Conservation (phyloP, 2,888 invertebrate species). For the Calameuta idolon region DNA sequence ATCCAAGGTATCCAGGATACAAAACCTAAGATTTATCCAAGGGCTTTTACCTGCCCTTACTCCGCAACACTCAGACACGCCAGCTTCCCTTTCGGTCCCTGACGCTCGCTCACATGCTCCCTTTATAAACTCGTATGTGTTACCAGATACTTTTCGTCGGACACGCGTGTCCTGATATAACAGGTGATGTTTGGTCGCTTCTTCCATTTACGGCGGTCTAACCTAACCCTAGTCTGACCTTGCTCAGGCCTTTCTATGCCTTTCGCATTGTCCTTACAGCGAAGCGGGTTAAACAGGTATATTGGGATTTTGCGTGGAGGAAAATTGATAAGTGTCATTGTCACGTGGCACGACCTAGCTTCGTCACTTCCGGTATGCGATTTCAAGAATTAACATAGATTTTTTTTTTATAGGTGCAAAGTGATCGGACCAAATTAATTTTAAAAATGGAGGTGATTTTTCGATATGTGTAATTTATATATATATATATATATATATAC, state of each 20-base stretch:
- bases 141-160: conserved; percentile 9
- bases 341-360: neutral
- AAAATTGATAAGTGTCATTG: neutral
- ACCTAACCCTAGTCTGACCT: neutral
- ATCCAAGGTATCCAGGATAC: conserved; percentile 47
- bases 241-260: neutral
- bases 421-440: neutral
- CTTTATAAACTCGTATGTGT: neutral
- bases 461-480: too few relatives aligned
- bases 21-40: conserved; percentile 50
- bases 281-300: neutral
- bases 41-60: conserved; percentile 52
- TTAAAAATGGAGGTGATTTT: neutral
- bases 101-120: neutral
- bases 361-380: neutral
- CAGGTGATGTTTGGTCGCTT: conserved; percentile 31
- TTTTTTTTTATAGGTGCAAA: neutral
- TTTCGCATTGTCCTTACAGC: neutral
- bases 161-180: conserved; percentile 28
- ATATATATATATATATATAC: neutral
- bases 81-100: neutral
- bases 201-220: neutral
- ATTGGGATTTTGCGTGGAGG: neutral
- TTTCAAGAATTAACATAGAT: neutral
- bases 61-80: neutral